Percentiles rank a stretch among this genome's conserved stretches.
Conservation (phyloP, 1,140 invertebrate genomes). For the Brachionus rubens region DNA sequence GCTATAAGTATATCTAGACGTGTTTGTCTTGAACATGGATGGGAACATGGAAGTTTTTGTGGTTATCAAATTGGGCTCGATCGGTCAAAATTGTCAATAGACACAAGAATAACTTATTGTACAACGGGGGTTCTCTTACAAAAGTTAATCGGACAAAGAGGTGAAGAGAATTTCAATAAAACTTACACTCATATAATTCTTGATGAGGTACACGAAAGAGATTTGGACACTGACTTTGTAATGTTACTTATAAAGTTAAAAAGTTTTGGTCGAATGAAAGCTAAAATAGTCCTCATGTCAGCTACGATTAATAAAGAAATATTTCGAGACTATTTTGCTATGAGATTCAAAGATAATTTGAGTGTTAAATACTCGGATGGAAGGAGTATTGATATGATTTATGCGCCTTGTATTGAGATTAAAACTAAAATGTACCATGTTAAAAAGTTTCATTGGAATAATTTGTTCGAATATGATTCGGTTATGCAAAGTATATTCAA, state of each 20-base stretch:
- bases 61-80: slow-evolving; percentile 57
- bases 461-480: not conserved
- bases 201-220: slow-evolving; percentile 61
- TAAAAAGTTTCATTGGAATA: slow-evolving; percentile 49
- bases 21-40: slow-evolving; percentile 56
- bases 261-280: slow-evolving; percentile 57
- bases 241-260: slow-evolving; percentile 57
- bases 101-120: slow-evolving; percentile 57
- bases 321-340: slow-evolving; percentile 56
- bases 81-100: slow-evolving; percentile 47
- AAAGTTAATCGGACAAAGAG: slow-evolving; percentile 56
- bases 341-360: not conserved
- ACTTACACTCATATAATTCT: slow-evolving; percentile 59
- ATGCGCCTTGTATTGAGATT: slow-evolving; percentile 55
- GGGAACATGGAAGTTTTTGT: slow-evolving; percentile 55
- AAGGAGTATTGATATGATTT: slow-evolving; percentile 49
- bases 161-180: slow-evolving; percentile 51
- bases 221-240: slow-evolving; percentile 58
- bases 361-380: slow-evolving; percentile 21
- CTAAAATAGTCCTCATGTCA: slow-evolving; percentile 66
- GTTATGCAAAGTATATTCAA: not conserved
- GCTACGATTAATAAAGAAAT: slow-evolving; percentile 56
- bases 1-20: slow-evolving; percentile 57
- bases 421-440: slow-evolving; percentile 53
- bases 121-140: slow-evolving; percentile 59